These are phyloP conservation scores for Craseonycteris thonglongyai DNA, from an alignment of 2,113 vertebrate genomes.

Conservation along the genomic window DNA sequence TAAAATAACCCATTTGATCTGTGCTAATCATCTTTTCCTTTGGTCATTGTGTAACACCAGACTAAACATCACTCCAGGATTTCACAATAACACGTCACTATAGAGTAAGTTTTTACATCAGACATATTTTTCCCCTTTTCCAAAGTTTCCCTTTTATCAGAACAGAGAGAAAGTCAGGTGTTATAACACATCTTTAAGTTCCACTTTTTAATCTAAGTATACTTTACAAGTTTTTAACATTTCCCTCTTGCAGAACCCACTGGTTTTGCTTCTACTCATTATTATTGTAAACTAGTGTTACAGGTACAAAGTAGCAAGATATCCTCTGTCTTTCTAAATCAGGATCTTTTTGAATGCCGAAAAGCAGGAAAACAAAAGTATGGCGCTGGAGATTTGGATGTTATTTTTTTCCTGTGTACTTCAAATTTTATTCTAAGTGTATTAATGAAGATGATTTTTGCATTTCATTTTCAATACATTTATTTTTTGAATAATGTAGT, in stretches of 20 bases:
- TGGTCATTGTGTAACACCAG: neutral
- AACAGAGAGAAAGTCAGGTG: neutral
- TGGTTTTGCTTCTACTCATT: neutral
- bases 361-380: neutral
- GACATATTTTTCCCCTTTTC: neutral
- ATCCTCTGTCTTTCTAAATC: neutral
- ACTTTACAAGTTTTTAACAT: neutral
- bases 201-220: neutral
- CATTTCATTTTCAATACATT: slow-evolving; percentile 67
- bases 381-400: neutral
- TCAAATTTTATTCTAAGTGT: slow-evolving; percentile 2
- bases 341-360: neutral
- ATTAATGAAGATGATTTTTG: slow-evolving; percentile 60
- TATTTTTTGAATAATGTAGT: slow-evolving; percentile 62
- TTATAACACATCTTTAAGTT: neutral
- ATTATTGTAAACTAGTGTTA: neutral
- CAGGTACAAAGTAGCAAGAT: neutral
- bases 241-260: neutral
- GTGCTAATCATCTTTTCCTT: neutral
- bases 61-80: neutral
- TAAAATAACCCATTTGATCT: slow-evolving; percentile 1
- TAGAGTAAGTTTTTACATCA: neutral
- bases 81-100: slow-evolving; percentile 15
- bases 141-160: neutral
- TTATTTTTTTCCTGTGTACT: neutral